Base-by-base conservation (phyloP, 2,113 vertebrate species). In the Lanius collurio region DNA sequence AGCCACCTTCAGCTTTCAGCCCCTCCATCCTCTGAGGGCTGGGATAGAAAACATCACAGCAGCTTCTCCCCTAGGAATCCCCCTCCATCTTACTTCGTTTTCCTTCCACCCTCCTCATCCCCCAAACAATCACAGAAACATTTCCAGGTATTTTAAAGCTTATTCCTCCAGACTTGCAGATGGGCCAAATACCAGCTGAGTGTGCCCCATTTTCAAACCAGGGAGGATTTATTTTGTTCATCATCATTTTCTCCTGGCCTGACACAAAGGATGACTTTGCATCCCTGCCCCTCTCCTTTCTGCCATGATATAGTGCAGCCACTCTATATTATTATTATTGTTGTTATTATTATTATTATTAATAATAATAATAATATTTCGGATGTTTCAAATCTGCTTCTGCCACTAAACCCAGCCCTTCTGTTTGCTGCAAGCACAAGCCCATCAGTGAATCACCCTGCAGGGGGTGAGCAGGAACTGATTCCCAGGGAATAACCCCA, bases 401-500 rank as follows among this genome's bases (percentile, higher is more conserved):
- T 19, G 26, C 87, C 67, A 46, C 76, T 81, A 23, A 56, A 89
- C 4, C 47, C 80, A 56, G 76, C 28, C 89, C 30, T 44, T 64
- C 53, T 39, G 67, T 60, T 80, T 80, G 91, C 93, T 55, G 89
- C 86, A 65, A 4, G 64, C 89, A 30, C 73, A 31, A 24, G 39
- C 83, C 46, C 95, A 74, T 21, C 92, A 89, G 73, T 75, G 87
- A 57, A 30, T 89, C 73, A 14, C 10, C 84, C 87, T 60, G 26
- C 92, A 91, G 93, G 2, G 1, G 92, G 44, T 33, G 88, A 94
- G 71, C 75, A 60, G 35, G 92, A 87, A 55, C 84, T 9, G 77
- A 94, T 75, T 93, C 93, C 94, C 69, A 2, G 87, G 3, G 6
- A 80, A 76, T 28, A 75, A 96, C 83, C 89, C 89, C 91, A 89